Conservation (phyloP, 2,113 vertebrate species). For the Setophaga coronata region DNA sequence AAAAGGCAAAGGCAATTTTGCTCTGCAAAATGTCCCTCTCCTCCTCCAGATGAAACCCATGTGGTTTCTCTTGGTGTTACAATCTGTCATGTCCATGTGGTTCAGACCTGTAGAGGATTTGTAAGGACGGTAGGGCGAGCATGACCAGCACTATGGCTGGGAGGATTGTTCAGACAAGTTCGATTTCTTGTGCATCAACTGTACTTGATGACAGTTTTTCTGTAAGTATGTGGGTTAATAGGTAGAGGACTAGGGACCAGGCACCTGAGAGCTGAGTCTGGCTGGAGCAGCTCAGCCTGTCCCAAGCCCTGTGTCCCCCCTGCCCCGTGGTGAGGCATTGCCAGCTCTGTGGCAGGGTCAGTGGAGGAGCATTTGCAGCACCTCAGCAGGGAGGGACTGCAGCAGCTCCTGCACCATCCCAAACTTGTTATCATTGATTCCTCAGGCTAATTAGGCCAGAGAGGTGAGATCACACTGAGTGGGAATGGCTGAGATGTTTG, state of each 20-base stretch:
- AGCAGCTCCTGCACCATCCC: not conserved
- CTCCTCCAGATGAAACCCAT: accelerated
- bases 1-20: accelerated
- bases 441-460: not conserved
- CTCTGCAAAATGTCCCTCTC: not conserved
- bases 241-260: too few relatives aligned
- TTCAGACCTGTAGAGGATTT: not conserved
- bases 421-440: not conserved
- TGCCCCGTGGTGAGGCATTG: not conserved
- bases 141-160: too few relatives aligned
- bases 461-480: not conserved
- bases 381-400: not conserved
- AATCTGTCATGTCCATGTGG: accelerated
- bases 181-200: too few relatives aligned
- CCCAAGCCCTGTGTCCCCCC: not conserved
- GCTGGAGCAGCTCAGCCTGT: not conserved
- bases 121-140: too few relatives aligned
- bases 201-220: too few relatives aligned
- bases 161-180: too few relatives aligned
- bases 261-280: not conserved
- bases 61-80: not conserved
- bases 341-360: accelerated
- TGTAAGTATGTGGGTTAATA: too few relatives aligned
- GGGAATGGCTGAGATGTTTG: not conserved
- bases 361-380: not conserved